Base-by-base conservation (phyloP, 2,797 vertebrate genomes). In the Antrozous pallidus region DNA sequence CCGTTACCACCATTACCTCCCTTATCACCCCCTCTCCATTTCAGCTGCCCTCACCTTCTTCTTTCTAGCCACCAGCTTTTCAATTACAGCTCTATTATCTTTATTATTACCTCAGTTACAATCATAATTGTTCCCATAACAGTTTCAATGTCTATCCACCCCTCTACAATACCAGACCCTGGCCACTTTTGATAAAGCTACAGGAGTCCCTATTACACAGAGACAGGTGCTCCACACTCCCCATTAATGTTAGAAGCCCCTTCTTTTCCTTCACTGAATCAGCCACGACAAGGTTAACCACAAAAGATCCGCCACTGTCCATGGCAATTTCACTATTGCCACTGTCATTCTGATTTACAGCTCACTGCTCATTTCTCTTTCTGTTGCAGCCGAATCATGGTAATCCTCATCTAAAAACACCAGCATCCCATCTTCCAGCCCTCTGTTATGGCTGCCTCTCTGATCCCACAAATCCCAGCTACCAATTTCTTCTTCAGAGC, bases 51-150 rank as follows among this genome's bases (percentile, higher is more conserved):
- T 97, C 95, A 92, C 97, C 97, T 97, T 97, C 96, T 97, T 94
- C 90, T 98, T 97, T 97, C 94, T 85, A 97, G 97, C 96, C 95
- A 98, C 96, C 95, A 96, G 97, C 95, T 98, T 97, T 97, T 96
- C 98, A 98, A 98, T 98, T 98, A 98, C 91, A 49, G 77, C 96
- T 95, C 97, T 97, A 98, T 98, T 98, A 98, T 96, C 97, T 97
- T 98, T 97, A 97, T 98, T 97, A 98, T 97, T 94, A 97, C 94
- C 94, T 97, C 49, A 20, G 97, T 97, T 97, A 97, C 81, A 94
- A 90, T 96, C 97, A 95, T 98, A 98, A 98, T 98, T 97, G 97
- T 97, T 96, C 93, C 97, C 96, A 97, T 98, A 98, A 97, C 96
- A 94, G 91, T 97, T 98, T 96, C 93, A 89, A 96, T 89, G 79